Evolutionary conservation across 2,797 vertebrate genomes (phyloP).

Genomic region (Neosilurus hyrtlii): DNA sequence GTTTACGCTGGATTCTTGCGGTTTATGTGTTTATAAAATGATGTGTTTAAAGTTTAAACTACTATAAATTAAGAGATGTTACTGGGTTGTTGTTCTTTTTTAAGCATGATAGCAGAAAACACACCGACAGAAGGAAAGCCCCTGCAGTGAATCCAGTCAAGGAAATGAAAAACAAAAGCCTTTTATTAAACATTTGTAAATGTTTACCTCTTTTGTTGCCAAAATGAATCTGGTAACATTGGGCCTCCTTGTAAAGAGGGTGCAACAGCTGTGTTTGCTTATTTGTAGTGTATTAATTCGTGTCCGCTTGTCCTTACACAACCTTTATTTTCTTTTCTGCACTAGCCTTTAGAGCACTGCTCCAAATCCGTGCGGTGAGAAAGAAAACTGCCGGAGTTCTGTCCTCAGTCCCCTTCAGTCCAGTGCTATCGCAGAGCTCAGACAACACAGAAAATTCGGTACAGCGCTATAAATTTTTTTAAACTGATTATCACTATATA

Average conservation of each 20-base stretch:
- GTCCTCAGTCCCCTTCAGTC: conserved; percentile 94
- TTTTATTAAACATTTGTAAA: conserved; percentile 60
- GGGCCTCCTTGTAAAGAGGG: conserved; percentile 50
- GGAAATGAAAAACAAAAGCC: background rate
- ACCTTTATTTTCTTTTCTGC: conserved; percentile 12
- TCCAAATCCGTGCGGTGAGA: conserved; percentile 97
- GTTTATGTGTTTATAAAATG: background rate
- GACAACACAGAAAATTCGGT: conserved; percentile 96
- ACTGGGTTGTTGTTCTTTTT: too few species aligned
- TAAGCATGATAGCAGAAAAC: background rate
- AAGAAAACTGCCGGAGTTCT: conserved; percentile 89
- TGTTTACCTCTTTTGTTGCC: conserved; percentile 64
- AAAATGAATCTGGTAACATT: conserved; percentile 38
- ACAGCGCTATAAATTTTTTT: background rate
- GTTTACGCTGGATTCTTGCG: background rate
- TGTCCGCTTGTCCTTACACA: conserved; percentile 12
- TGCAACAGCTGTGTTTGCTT: conserved; percentile 60
- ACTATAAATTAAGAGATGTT: background rate
- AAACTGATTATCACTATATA: background rate
- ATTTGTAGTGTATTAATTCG: conserved; percentile 25
- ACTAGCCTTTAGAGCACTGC: conserved; percentile 90
- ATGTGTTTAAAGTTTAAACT: background rate
- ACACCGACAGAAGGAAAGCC: background rate
- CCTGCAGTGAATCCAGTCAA: background rate
- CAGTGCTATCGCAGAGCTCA: conserved; percentile 91